A percentile compares a stretch with the other conserved stretches of the same genome.
phyloP scores from a whole-genome alignment of 1,140 invertebrate genomes.

The Pachypeltis micranthus region DNA sequence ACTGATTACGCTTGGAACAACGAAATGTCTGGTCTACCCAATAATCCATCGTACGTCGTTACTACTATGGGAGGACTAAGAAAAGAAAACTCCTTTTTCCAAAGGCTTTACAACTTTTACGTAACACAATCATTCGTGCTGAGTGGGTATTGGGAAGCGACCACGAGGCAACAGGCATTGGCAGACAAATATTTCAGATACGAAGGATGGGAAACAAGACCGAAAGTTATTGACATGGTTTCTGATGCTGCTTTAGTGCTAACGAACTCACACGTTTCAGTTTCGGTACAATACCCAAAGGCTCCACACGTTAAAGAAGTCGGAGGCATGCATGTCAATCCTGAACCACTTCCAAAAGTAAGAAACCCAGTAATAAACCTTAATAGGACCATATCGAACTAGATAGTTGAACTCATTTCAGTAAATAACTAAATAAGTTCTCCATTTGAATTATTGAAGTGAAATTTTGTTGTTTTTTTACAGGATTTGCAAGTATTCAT shows the following conservation, averaged over 20 bases:
- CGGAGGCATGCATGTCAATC: slow-evolving; percentile 43
- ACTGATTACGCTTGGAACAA: background rate
- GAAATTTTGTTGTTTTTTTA: no score
- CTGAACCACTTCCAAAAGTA: no score
- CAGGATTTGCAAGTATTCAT: slow-evolving; percentile 28
- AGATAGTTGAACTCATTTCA: no score
- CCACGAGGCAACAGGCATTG: slow-evolving; percentile 1
- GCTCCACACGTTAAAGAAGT: slow-evolving; percentile 42
- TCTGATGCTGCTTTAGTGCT: background rate
- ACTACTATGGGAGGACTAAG: background rate
- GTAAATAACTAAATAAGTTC: no score
- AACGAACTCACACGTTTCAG: slow-evolving; percentile 41
- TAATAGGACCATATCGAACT: no score
- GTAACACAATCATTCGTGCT: background rate
- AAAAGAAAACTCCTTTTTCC: slow-evolving; percentile 6
- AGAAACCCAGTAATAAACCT: no score
- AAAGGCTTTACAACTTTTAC: slow-evolving; percentile 15
- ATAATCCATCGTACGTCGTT: slow-evolving; percentile 14
- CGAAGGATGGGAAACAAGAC: slow-evolving; percentile 18
- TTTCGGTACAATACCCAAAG: slow-evolving; percentile 37
- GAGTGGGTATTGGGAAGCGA: background rate
- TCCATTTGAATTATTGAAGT: no score
- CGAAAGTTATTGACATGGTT: slow-evolving; percentile 2
- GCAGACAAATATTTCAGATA: slow-evolving; percentile 17
- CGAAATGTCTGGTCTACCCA: background rate